phyloP scores from a whole-genome alignment of 2,888 invertebrate genomes.

The Mesorhabditis sp. region DNA sequence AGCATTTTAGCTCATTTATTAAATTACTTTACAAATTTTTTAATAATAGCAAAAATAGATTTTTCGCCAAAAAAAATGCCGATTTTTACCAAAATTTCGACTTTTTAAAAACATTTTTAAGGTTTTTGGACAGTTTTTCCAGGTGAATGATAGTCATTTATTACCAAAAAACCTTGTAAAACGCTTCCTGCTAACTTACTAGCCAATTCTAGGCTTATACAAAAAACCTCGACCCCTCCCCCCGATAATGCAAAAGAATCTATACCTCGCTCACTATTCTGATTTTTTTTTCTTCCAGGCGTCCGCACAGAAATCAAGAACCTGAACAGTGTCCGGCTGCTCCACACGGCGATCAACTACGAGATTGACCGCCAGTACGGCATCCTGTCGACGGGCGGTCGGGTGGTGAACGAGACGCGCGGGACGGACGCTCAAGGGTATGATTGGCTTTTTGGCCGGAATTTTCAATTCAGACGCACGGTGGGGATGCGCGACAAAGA shows the following conservation, averaged over 20 bases:
- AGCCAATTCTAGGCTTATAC: too few relatives aligned
- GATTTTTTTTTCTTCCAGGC: slow-evolving; percentile 13
- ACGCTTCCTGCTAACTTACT: background rate
- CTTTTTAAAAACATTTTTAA: too few relatives aligned
- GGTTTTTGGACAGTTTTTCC: too few relatives aligned
- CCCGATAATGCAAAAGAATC: too few relatives aligned
- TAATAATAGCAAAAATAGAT: too few relatives aligned
- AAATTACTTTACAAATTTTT: too few relatives aligned
- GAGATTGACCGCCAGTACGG: slow-evolving; percentile 81
- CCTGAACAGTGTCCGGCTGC: slow-evolving; percentile 77
- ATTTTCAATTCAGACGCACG: slow-evolving; percentile 64
- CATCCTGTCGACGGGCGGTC: slow-evolving; percentile 70
- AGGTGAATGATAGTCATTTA: too few relatives aligned
- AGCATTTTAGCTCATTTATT: too few relatives aligned
- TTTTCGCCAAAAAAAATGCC: too few relatives aligned
- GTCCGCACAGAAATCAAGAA: slow-evolving; percentile 90
- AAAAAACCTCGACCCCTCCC: too few relatives aligned
- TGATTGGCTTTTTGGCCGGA: background rate
- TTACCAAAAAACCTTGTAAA: slow-evolving; percentile 58
- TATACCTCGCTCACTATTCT: too few relatives aligned
- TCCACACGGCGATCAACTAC: slow-evolving; percentile 76
- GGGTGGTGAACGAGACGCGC: slow-evolving; percentile 78
- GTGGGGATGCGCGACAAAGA: slow-evolving; percentile 95
- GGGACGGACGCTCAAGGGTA: slow-evolving; percentile 37
- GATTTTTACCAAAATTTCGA: too few relatives aligned